Evolutionary conservation across 2,797 vertebrate species (phyloP), one percentile per base, ranked within the genome.

Genomic region (Nothura maculosa): DNA sequence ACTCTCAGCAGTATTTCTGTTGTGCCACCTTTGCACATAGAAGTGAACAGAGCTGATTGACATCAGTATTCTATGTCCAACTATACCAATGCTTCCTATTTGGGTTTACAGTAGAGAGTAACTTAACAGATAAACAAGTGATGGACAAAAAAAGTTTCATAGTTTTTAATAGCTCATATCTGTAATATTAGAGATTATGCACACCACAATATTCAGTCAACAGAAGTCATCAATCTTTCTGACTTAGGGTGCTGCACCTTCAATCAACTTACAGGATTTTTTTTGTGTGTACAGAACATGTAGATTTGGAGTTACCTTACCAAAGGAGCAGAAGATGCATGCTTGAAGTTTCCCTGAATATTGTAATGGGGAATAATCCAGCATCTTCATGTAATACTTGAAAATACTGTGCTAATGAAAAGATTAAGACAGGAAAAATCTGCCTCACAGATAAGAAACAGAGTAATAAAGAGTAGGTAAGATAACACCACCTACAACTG

Each of bases 31-130:
- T 34, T 28, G 17, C 34, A 61, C 30, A 62, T 32, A 43, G 6
- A 85, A 87, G 27, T 9, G 5, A 88, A 55, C 36, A 75, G 54
- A 21, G 30, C 38, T 60, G 73, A 63, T 22, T 12, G 50, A 72
- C 8, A 0, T 1, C n/a, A 52, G 42, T 12, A 28, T 2, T 10
- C 6, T 4, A 60, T 0, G 4, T 17, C 19, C 38, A 63, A 34
- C 43, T 25, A 28, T 7, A 10, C 12, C 22, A 36, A 25, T 32
- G 10, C 1, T 25, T 9, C 15, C 7, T 38, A 43, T 20, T 12
- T 15, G 34, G 34, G 34, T 34, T 52, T 45, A 32, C 24, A 45
- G 12, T 3, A 63, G 40, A 67, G 18, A 9, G 27, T 21, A 69
- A 60, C 12, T 17, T 7, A 43, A 72, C 45, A 85, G n/a, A 58